Conservation (phyloP, 2,113 vertebrate species). For the Catharus bicknelli region DNA sequence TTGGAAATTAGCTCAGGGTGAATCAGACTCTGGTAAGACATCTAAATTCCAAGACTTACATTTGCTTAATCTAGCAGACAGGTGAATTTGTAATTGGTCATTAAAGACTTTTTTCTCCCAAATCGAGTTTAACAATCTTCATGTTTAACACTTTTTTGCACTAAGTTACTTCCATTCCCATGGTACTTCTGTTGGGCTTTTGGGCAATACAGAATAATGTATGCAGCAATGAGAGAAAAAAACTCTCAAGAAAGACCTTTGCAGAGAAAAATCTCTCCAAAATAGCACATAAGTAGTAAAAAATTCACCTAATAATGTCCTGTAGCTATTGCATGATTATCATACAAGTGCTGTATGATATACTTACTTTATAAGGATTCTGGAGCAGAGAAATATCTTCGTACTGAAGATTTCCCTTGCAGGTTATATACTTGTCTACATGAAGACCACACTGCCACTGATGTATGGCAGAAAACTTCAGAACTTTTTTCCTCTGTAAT, state of each 20-base stretch:
- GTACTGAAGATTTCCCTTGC: not conserved
- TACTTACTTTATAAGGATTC: not conserved
- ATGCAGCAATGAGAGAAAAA: not conserved
- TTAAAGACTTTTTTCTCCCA: not conserved
- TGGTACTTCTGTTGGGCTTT: not conserved
- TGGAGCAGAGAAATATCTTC: not conserved
- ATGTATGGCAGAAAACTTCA: not conserved
- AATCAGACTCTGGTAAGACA: not conserved
- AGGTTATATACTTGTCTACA: not conserved
- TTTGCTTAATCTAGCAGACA: not conserved
- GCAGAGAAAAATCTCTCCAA: not conserved
- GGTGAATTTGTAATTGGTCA: not conserved
- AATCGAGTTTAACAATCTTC: not conserved
- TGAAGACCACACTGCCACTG: not conserved
- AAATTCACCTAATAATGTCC: not conserved
- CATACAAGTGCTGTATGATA: not conserved
- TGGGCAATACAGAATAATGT: not conserved
- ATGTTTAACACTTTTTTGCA: not conserved
- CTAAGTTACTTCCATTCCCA: not conserved
- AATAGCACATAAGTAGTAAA: not conserved
- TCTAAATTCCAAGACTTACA: not conserved
- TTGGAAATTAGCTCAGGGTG: not conserved
- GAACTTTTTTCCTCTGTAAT: not conserved
- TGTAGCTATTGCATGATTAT: not conserved
- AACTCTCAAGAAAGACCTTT: not conserved